A percentile compares a stretch with the other conserved stretches of the same genome.
Conservation (phyloP, 2,113 vertebrate species). For the Phycodurus eques region DNA sequence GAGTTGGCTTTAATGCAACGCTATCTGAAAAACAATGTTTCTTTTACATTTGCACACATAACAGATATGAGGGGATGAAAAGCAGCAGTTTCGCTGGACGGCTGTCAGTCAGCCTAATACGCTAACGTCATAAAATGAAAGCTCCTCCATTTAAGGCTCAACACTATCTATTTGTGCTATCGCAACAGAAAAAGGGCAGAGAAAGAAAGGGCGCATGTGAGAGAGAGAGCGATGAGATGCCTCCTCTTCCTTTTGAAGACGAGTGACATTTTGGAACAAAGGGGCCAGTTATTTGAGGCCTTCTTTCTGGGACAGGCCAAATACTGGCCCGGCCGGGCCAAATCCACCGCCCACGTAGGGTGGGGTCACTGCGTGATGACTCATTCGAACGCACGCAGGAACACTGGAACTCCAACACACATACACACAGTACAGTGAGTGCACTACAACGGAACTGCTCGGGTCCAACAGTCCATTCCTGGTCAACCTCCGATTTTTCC, state of each 20-base stretch:
- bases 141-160: not conserved
- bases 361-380: slow-evolving; percentile 72
- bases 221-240: slow-evolving; percentile 36
- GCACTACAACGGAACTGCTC: not conserved
- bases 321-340: slow-evolving; percentile 54
- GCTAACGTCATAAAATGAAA: too few relatives aligned
- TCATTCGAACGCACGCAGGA: slow-evolving; percentile 58
- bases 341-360: slow-evolving; percentile 75
- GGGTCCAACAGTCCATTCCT: not conserved
- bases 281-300: slow-evolving; percentile 71
- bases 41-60: not conserved
- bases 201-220: slow-evolving; percentile 20
- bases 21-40: not conserved
- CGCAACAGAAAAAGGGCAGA: not conserved
- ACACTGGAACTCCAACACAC: slow-evolving; percentile 38
- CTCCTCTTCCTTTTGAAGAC: slow-evolving; percentile 46
- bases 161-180: not conserved
- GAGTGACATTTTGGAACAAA: slow-evolving; percentile 78
- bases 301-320: slow-evolving; percentile 68
- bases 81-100: not conserved
- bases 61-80: not conserved
- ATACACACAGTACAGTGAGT: not conserved
- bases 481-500: not conserved
- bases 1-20: not conserved
- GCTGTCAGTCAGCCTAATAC: not conserved